Evolutionary conservation across 2,113 vertebrate genomes (phyloP).

Genomic region (Vanacampus margaritifer): DNA sequence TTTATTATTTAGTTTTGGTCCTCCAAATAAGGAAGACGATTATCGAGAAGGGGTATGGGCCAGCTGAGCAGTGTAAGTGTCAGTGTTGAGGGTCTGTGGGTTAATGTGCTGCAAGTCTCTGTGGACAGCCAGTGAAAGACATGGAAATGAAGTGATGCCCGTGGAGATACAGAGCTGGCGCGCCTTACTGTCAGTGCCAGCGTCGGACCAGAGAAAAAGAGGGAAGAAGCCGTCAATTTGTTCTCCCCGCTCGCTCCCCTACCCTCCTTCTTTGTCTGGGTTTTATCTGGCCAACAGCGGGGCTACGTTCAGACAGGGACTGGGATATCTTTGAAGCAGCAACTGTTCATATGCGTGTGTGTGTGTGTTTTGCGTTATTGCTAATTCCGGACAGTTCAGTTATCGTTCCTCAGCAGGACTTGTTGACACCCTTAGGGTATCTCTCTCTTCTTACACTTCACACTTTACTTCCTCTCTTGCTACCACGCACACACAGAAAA

Average conservation of each 20-base stretch:
- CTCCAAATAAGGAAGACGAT: constrained; percentile 18
- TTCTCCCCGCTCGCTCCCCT: constrained; percentile 53
- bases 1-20: too few relatives aligned
- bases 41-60: constrained; percentile 9
- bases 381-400: constrained; percentile 51
- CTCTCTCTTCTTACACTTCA: constrained; percentile 29
- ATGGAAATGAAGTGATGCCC: constrained; percentile 67
- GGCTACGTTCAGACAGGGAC: constrained; percentile 51
- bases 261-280: constrained; percentile 63
- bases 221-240: constrained; percentile 66
- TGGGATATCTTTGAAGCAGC: constrained; percentile 56
- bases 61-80: constrained; percentile 33
- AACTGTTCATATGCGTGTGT: constrained; percentile 21
- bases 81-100: constrained; percentile 51
- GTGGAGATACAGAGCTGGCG: constrained; percentile 57
- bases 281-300: constrained; percentile 66
- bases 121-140: constrained; percentile 57
- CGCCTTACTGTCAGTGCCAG: constrained; percentile 62
- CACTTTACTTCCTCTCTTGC: constrained; percentile 12
- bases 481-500: constrained; percentile 19
- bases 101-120: constrained; percentile 57
- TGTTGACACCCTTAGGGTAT: constrained; percentile 44
- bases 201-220: constrained; percentile 43
- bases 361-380: constrained; percentile 15
- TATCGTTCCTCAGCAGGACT: constrained; percentile 64